Evolutionary conservation across 2,113 vertebrate species (phyloP).

Genomic region (Epinephelus fuscoguttatus): DNA sequence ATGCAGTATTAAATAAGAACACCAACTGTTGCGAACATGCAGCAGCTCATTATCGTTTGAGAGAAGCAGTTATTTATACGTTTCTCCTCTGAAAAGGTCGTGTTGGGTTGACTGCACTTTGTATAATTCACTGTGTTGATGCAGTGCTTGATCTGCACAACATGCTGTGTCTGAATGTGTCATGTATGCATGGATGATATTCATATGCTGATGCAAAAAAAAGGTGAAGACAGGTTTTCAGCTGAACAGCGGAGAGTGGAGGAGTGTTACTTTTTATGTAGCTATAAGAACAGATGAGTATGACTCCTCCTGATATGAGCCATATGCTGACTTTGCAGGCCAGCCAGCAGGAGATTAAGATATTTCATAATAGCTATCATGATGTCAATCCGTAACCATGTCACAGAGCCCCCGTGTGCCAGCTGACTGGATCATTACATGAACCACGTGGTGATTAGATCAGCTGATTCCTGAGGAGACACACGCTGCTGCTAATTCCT

Average conservation of each 20-base stretch:
- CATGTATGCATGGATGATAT: background rate
- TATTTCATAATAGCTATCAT: constrained; percentile 54
- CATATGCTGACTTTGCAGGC: constrained; percentile 11
- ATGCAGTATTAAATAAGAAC: background rate
- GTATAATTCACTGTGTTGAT: background rate
- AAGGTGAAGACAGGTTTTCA: background rate
- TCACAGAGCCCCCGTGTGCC: constrained; percentile 41
- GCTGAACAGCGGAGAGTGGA: background rate
- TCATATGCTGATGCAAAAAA: background rate
- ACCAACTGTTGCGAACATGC: no score
- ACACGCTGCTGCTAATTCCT: constrained; percentile 54
- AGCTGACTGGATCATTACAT: constrained; percentile 50
- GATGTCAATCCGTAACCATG: constrained; percentile 54
- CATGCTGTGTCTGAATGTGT: background rate
- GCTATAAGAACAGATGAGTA: background rate
- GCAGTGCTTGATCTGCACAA: background rate
- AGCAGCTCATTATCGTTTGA: background rate
- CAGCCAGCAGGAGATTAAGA: constrained; percentile 47
- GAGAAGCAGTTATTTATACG: background rate
- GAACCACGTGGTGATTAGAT: constrained; percentile 59
- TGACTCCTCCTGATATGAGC: background rate
- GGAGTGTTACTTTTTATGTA: background rate
- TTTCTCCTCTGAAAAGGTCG: background rate
- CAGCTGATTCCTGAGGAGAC: constrained; percentile 63
- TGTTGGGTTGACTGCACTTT: background rate